These are phyloP conservation scores for Melanophora roralis DNA, from an alignment of 2,888 invertebrate genomes.

Conservation along the genomic window DNA sequence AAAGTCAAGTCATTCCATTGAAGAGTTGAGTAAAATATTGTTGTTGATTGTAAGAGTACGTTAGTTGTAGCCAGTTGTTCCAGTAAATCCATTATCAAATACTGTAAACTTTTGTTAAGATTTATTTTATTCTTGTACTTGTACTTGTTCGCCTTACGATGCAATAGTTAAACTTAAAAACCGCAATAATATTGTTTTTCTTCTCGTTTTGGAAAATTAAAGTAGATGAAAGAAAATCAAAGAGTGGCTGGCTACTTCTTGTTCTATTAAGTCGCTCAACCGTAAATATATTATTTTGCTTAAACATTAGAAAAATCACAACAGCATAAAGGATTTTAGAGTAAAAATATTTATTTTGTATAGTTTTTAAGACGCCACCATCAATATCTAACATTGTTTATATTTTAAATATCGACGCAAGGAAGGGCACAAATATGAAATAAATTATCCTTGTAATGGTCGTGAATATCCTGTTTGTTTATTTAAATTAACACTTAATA, in stretches of 20 bases:
- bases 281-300: conserved; percentile 72
- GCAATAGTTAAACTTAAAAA: conserved; percentile 51
- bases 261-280: conserved; percentile 74
- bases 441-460: conserved; percentile 34
- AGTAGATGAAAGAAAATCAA: conserved; percentile 14
- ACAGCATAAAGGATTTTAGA: neutral
- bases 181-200: conserved; percentile 46
- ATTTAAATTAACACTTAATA: conserved; percentile 9
- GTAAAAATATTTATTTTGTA: conserved; percentile 4
- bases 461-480: conserved; percentile 26
- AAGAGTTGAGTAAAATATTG: neutral
- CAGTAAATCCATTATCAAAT: conserved; percentile 2
- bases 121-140: conserved; percentile 35
- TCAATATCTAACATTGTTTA: conserved; percentile 16
- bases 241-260: conserved; percentile 51
- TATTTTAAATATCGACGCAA: too few species aligned
- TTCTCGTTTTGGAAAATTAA: neutral
- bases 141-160: too few species aligned
- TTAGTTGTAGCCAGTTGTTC: conserved; percentile 59
- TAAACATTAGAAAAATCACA: conserved; percentile 30
- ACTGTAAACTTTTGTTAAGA: conserved; percentile 33
- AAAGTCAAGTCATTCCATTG: conserved; percentile 54
- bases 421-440: conserved; percentile 11
- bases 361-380: conserved; percentile 41
- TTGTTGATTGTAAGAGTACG: conserved; percentile 1